Conservation (phyloP, 1,140 invertebrate genomes). For the Panagrolaimus sp. region DNA sequence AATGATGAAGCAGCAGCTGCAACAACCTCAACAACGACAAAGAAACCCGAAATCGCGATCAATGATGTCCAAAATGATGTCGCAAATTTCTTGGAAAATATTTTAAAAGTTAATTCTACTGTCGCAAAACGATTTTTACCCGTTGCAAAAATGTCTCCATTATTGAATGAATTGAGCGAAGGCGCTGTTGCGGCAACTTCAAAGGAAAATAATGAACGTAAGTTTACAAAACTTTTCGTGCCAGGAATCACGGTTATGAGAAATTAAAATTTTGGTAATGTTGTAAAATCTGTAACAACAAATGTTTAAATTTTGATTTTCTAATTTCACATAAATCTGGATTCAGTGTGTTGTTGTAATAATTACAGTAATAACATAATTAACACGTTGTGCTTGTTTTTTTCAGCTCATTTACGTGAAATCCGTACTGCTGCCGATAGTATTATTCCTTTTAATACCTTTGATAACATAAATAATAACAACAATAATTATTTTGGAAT, state of each 20-base stretch:
- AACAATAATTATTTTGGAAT: too few relatives aligned
- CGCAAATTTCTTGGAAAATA: constrained; percentile 18
- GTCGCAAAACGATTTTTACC: constrained; percentile 24
- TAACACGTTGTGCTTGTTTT: not conserved
- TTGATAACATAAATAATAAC: not conserved
- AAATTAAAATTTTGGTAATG: not conserved
- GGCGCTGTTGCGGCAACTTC: not conserved
- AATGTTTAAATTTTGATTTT: too few relatives aligned
- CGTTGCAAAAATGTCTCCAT: constrained; percentile 22
- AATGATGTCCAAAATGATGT: constrained; percentile 21
- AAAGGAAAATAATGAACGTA: not conserved
- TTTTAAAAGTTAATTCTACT: constrained; percentile 22
- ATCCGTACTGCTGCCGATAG: constrained; percentile 2
- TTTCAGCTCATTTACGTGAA: constrained; percentile 19
- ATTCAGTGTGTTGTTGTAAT: too few relatives aligned
- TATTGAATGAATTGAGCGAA: constrained; percentile 18
- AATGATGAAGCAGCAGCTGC: not conserved
- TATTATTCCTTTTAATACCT: not conserved
- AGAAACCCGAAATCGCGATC: not conserved
- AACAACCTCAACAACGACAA: not conserved
- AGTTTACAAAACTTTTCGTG: not conserved
- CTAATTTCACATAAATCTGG: too few relatives aligned
- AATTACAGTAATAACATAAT: not conserved
- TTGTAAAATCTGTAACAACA: not conserved
- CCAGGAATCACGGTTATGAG: not conserved